Conservation (phyloP, 2,797 vertebrate genomes). For the Babyrousa celebensis region DNA sequence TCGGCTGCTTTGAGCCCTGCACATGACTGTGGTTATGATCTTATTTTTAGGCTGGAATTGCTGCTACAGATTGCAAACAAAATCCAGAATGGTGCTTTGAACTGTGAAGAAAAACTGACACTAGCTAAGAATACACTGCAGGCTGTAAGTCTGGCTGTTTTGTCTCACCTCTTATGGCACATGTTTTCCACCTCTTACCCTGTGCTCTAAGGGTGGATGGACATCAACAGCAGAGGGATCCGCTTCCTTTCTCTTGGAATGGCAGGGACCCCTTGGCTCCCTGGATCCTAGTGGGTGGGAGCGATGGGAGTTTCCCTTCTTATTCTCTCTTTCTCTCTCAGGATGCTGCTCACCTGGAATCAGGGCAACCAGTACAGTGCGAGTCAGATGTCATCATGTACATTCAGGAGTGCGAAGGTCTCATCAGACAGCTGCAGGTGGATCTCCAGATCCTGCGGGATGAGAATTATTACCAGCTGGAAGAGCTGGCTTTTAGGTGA, state of each 20-base stretch:
- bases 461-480: slow-evolving; percentile 98
- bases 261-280: not conserved
- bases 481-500: slow-evolving; percentile 98
- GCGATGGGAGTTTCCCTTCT: not conserved
- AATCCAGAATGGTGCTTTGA: slow-evolving; percentile 98
- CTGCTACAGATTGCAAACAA: slow-evolving; percentile 98
- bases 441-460: slow-evolving; percentile 97
- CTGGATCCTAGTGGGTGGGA: not conserved
- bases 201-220: not conserved
- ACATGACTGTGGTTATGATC: slow-evolving; percentile 47
- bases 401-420: slow-evolving; percentile 96
- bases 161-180: not conserved
- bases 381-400: slow-evolving; percentile 96
- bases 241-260: slow-evolving; percentile 6
- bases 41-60: slow-evolving; percentile 94
- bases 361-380: slow-evolving; percentile 94
- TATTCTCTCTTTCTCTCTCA: slow-evolving; percentile 83
- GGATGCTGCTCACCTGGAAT: slow-evolving; percentile 97
- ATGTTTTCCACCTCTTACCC: not conserved
- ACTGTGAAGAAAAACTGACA: slow-evolving; percentile 98
- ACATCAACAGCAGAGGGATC: not conserved
- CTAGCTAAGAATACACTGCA: slow-evolving; percentile 98
- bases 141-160: slow-evolving; percentile 93
- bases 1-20: not conserved
- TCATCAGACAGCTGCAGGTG: slow-evolving; percentile 95